Evolutionary conservation across 2,113 vertebrate genomes (phyloP), one percentile per base, ranked within the genome.

Genomic region (Microtus pennsylvanicus): DNA sequence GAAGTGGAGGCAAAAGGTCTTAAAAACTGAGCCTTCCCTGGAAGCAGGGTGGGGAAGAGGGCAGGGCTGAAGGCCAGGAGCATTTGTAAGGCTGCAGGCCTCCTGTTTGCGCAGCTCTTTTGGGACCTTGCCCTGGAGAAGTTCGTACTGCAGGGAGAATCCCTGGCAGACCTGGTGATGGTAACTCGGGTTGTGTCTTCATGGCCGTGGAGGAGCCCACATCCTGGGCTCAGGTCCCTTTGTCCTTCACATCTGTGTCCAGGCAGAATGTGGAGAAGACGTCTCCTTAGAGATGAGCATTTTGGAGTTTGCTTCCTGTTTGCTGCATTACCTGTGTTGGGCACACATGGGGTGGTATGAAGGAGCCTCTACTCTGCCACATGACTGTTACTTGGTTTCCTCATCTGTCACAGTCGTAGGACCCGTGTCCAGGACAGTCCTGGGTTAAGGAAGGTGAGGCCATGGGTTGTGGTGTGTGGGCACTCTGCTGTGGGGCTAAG

Each of bases 1-100:
- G 89, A 80, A 83, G 50, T 67, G 45, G 72, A 95, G 97, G 92
- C 55, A 21, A 63, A 75, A 86, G 93, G 88, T 87, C 87, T 88
- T 91, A 50, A 61, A 55, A 90, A 69, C 87, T 3, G 42, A 65
- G 94, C 94, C 76, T 80, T 8, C 77, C 83, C 74, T 78, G 91
- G 86, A 42, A 30, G 81, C 72, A 4, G 72, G 81, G 85, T 19
- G 47, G 58, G 65, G 58, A 19, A 1, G 19, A 38, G 45, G 38
- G 70, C 14, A 14, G 30, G 65, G 42, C 55, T 7, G 63, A 33
- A 69, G 28, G 33, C 21, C 30, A 0, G 22, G n/a, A 22, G 6
- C 0, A 26, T 17, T 65, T 70, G 65, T 70, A 33, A 12, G 65
- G 67, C 82, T 52, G 50, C 50, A 4, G 45, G 45, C 47, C 21